Evolutionary conservation across 2,797 vertebrate species (phyloP), one percentile per base, ranked within the genome.

Genomic region (Hipposideros larvatus): DNA sequence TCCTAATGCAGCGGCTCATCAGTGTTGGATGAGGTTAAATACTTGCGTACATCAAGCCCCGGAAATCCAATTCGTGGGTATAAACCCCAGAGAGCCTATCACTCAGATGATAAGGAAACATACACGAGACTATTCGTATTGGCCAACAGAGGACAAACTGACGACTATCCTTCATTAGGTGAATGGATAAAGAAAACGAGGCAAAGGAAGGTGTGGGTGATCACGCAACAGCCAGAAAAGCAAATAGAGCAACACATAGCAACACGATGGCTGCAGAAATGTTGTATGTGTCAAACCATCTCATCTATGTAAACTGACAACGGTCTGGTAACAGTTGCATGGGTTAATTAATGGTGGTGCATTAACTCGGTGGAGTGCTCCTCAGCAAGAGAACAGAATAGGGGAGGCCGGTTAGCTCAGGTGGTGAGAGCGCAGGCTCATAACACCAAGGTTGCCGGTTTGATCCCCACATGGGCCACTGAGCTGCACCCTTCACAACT

Each of bases 311-410:
- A 26, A 63, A 48, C 11, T n/a, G 41, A 22, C 73, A 41, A 66
- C 4, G 15, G 70, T 26, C 61, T 34, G 22, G 43, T n/a, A 48
- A 5, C 0, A 1, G 73, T 0, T 22, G 65, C 65, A 14, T 0
- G 34, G n/a, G 7, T 14, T 14, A 24, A 6, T 22, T 31, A 13
- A 46, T 16, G 0, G 6, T 2, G 48, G 15, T 3, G 5, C 65
- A 0, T 16, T 24, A 1, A 0, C 3, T 1, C 13, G 1, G 14
- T 37, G 94, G 75, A 74, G 1, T 14, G 55, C 15, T 53, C 24
- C 61, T 28, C 34, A 34, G 83, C n/a, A 0, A 34, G 11, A 10
- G 53, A 65, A 53, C 75, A 37, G 37, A 59, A 4, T 1, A 43
- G 43, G 43, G 9, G 43, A 43, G 43, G 43, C 43, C 43, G 9